A percentile compares a stretch with the other conserved stretches of the same genome.
Conservation (phyloP, 2,113 vertebrate species). For the Semnornis frantzii region DNA sequence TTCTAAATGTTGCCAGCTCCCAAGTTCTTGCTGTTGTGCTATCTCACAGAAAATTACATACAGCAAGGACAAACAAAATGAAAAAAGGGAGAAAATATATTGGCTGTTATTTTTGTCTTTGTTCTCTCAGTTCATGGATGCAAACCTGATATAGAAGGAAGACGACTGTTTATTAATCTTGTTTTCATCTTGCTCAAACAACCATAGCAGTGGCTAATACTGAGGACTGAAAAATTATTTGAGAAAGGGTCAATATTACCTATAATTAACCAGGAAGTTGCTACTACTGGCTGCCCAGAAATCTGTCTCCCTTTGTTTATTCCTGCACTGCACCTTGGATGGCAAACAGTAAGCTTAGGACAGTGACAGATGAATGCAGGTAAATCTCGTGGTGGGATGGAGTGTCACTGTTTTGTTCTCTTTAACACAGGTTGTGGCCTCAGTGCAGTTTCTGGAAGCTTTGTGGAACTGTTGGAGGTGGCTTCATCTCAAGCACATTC, state of each 20-base stretch:
- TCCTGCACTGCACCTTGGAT: slow-evolving; percentile 15
- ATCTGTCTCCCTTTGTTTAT: slow-evolving; percentile 2
- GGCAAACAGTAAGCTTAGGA: background rate
- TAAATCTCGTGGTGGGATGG: background rate
- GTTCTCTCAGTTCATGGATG: background rate
- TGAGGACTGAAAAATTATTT: background rate
- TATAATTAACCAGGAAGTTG: background rate
- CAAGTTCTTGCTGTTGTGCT: background rate
- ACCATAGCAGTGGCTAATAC: background rate
- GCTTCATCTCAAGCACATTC: background rate
- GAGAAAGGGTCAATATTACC: background rate
- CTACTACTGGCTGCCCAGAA: background rate
- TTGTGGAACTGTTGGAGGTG: background rate
- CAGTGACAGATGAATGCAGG: slow-evolving; percentile 57
- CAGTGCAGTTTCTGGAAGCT: background rate
- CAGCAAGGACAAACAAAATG: background rate
- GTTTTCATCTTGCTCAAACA: background rate
- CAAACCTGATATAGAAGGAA: background rate
- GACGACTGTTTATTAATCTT: background rate
- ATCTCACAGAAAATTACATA: background rate
- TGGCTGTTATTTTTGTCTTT: background rate
- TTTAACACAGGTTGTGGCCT: background rate
- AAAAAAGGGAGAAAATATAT: background rate
- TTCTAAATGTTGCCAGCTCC: background rate
- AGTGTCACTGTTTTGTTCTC: background rate